These are phyloP conservation scores for Phortica variegata DNA, from an alignment of 1,140 invertebrate species.

Conservation along the genomic window DNA sequence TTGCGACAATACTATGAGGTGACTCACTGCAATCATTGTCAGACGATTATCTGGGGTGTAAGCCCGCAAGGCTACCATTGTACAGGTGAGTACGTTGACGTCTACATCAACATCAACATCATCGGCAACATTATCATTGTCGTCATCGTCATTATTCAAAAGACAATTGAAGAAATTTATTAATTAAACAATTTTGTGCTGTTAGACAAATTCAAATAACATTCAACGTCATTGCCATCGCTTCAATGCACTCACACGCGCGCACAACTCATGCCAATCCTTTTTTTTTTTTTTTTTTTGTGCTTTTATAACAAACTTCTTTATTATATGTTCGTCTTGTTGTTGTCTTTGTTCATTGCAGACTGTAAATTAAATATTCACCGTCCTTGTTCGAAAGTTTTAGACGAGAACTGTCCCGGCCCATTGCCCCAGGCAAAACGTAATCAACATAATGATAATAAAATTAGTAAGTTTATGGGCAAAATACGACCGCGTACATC, in stretches of 20 bases:
- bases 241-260: too few species aligned
- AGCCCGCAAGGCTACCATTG: constrained; percentile 93
- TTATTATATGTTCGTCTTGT: too few species aligned
- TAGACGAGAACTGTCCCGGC: constrained; percentile 84
- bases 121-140: too few species aligned
- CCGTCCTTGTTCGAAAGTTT: constrained; percentile 75
- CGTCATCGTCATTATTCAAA: too few species aligned
- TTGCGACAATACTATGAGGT: constrained; percentile 86
- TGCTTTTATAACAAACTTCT: constrained; percentile 24
- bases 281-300: neutral
- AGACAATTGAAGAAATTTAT: constrained; percentile 4
- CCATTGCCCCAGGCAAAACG: constrained; percentile 67
- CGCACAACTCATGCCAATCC: neutral
- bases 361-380: constrained; percentile 89
- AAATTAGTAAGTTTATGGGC: constrained; percentile 76
- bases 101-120: too few species aligned
- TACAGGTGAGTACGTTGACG: constrained; percentile 58
- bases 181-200: neutral
- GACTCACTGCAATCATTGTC: constrained; percentile 91
- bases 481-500: constrained; percentile 64
- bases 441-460: constrained; percentile 64
- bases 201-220: neutral
- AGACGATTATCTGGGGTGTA: constrained; percentile 88
- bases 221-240: neutral
- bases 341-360: too few species aligned